Base-by-base conservation (phyloP, 2,888 invertebrate genomes). In the Sialis lutaria region DNA sequence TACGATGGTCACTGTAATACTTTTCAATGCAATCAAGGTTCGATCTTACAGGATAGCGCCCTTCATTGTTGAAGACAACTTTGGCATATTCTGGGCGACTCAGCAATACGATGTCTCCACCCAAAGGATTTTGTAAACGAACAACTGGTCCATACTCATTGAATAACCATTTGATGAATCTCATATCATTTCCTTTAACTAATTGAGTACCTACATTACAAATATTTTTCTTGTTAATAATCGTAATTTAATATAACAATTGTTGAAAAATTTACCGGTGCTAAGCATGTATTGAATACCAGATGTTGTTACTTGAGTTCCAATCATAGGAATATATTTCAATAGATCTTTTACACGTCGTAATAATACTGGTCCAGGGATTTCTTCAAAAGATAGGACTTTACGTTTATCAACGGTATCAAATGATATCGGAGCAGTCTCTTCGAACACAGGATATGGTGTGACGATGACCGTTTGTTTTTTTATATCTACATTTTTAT, bases 81-180 rank as follows among this genome's bases (percentile, higher is more conserved):
- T 72, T 70, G 40, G 77, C 75, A 54, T 79, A 76, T 48, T 78
- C 78, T 0, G 79, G 78, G 45, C 77, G 70, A 56, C 70, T 74
- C 42, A 79, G 62, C 50, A 80, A 65, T 4, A 80, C 74, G 13
- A 80, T 72, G 52, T 79, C 75, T 1, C 72, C 70, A 1, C 77
- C 75, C 40, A 80, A 66, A 0, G 78, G 77, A 31, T 77, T 78
- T 22, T 76, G 71, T 44, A 79, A 68, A 45, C 79, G 70, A 6
- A 79, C 78, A 2, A 80, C 71, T 1, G 79, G 77, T 1, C 80
- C 80, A 52, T 80, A 79, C 51, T 66, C 63, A 45, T 70, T 62
- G 51, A 71, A 64, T 6, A 72, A 55, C 52, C 64, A 67, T 32
- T 62, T 64, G 46, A 69, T 62, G 2, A 71, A 62, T 6, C 60